Evolutionary conservation across 2,113 vertebrate species (phyloP), one percentile per base, ranked within the genome.

Genomic region (Centropristis striata): DNA sequence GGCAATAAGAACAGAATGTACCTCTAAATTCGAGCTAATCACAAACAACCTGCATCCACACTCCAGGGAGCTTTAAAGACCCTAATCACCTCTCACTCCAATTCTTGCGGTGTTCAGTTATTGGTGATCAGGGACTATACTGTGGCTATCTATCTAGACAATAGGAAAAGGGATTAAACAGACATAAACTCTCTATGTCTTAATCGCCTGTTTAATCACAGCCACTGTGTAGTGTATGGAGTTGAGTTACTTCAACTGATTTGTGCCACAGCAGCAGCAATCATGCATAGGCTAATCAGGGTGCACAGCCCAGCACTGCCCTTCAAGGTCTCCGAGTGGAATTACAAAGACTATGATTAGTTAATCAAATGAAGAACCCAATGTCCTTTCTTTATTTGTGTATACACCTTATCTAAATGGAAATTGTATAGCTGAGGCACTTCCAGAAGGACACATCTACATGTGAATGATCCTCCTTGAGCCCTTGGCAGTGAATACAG

Each of bases 261-360:
- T 94, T 93, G 83, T 68, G 80, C 88, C 71, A 61, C 78, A 73
- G 76, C 74, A 75, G 79, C 78, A 75, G 87, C 90, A 90, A 93
- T 94, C 93, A 92, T 83, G 75, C 74, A 83, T 88, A 73, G 90
- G 87, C 87, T 93, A 92, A 93, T 94, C 92, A 94, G 90, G 87
- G 88, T 80, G 67, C 55, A 75, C 78, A 83, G 83, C 73, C 85
- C 68, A 53, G 66, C 74, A 68, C 86, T 91, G 91, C 68, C 90
- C 90, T 93, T 92, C 86, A 92, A 86, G 86, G 78, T 87, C 88
- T 77, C 91, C 64, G 86, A 92, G 92, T 86, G 88, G 89, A 89
- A 92, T 91, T 93, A 93, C 92, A 94, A 95, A 94, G 92, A 93
- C 92, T 95, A 89, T 94, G 92, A 95, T 95, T 95, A 95, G 90